Evolutionary conservation across 2,797 vertebrate species (phyloP), one percentile per base, ranked within the genome.

Genomic region (Aplochiton taeniatus): DNA sequence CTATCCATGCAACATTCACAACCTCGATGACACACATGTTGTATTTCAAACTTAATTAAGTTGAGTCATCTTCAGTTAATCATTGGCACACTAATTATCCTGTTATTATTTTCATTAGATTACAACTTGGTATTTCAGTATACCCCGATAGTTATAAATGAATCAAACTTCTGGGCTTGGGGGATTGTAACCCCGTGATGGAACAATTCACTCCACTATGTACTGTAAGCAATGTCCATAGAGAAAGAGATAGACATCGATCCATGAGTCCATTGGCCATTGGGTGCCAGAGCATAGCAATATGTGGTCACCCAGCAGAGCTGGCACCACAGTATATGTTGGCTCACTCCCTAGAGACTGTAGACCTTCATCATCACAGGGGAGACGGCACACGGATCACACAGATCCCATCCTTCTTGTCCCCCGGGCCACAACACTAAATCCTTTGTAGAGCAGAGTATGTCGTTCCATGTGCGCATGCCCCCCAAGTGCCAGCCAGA

Each of bases 401-500:
- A 47, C 68, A 56, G 66, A 74, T 81, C 79, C 76, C 74, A 79
- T 80, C 77, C 66, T 44, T 10, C 49, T 72, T 77, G 75, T 31
- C 68, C 63, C 71, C 61, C 10, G 41, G 57, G 63, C n/a, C n/a
- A 44, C 64, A 68, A 92, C 91, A 91, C 83, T 83, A 72, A 52
- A 43, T 60, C 82, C 80, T 87, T 90, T 92, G 91, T 92, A 83
- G 54, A 52, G 57, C 20, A 1, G 67, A 56, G 63, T 65, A 42
- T 9, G 74, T 72, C 66, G 54, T 14, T 63, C 72, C 53, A 58
- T 67, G 71, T 72, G 59, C 57, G 61, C 73, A 31, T 31, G 61
- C 63, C 61, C 63, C 61, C 73, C 16, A 58, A 76, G 90, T 87
- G 89, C 87, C 87, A 88, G 89, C 84, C 85, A 67, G 85, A 80